phyloP scores from a whole-genome alignment of 2,113 vertebrate genomes.

The Microcebus jonahi region DNA sequence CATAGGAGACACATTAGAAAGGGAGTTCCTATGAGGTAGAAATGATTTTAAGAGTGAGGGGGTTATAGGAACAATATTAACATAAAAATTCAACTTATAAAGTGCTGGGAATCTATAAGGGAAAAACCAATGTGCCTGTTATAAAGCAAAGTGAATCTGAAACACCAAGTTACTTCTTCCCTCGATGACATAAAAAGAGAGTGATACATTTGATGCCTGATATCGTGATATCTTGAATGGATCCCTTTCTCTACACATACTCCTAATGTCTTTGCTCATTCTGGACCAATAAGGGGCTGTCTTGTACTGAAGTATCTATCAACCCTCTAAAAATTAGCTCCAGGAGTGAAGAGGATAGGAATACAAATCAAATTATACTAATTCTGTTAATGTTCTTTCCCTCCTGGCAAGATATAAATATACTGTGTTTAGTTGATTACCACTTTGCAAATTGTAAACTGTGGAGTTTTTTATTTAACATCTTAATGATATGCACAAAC shows the following conservation, averaged over 20 bases:
- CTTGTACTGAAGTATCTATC: not conserved
- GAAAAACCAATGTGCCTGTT: not conserved
- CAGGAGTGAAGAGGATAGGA: not conserved
- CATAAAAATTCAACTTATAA: not conserved
- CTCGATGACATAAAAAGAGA: not conserved
- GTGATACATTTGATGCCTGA: not conserved
- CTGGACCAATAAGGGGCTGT: not conserved
- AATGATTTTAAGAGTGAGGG: not conserved
- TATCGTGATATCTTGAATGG: not conserved
- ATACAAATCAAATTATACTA: not conserved
- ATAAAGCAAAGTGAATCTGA: not conserved
- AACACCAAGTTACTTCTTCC: not conserved
- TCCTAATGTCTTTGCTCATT: not conserved
- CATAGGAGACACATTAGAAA: not conserved
- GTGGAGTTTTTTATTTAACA: not conserved
- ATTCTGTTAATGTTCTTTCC: slow-evolving; percentile 2
- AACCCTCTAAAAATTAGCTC: not conserved
- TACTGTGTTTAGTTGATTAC: not conserved
- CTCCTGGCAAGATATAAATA: not conserved
- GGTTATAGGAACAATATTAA: not conserved
- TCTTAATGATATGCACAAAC: not conserved
- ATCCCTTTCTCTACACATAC: not conserved
- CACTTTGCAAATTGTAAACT: not conserved
- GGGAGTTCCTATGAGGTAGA: not conserved
- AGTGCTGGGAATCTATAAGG: not conserved